Conservation (phyloP, 2,797 vertebrate genomes). For the Natrix natrix region DNA sequence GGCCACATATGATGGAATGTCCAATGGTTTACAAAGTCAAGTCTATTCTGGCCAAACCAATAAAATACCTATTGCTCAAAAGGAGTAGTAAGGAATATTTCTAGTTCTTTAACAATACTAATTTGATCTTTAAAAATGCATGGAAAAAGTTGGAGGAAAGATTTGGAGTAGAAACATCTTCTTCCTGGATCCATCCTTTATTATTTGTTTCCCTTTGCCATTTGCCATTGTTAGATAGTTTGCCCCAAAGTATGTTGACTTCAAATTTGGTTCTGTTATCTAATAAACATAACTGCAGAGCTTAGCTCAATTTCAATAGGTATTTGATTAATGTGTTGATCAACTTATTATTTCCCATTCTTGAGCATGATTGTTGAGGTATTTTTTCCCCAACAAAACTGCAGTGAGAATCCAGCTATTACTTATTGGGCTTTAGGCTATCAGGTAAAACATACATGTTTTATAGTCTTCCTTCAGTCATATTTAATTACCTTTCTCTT, state of each 20-base stretch:
- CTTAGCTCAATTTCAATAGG: not conserved
- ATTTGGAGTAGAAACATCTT: not conserved
- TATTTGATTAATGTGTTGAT: not conserved
- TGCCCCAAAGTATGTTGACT: not conserved
- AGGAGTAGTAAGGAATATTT: not conserved
- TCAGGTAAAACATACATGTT: not conserved
- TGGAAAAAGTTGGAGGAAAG: not conserved
- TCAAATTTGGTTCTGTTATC: not conserved
- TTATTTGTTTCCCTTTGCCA: not conserved
- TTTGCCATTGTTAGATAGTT: not conserved
- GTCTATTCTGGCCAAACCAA: not conserved
- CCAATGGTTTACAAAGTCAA: not conserved
- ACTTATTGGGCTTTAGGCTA: not conserved
- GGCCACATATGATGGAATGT: not conserved
- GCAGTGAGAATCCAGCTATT: not conserved
- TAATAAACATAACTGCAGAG: not conserved
- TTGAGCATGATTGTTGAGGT: not conserved
- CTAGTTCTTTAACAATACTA: not conserved
- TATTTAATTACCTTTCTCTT: not conserved
- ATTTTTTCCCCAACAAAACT: not conserved
- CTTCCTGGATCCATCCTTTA: not conserved
- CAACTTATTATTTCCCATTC: conserved; percentile 7
- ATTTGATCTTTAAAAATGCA: not conserved
- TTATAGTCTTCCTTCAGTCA: not conserved
- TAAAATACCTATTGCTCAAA: not conserved